These are phyloP conservation scores for Chironex yamaguchii DNA, from an alignment of 30 jellyfish, hydroid and myxozoan genomes.

Conservation along the genomic window DNA sequence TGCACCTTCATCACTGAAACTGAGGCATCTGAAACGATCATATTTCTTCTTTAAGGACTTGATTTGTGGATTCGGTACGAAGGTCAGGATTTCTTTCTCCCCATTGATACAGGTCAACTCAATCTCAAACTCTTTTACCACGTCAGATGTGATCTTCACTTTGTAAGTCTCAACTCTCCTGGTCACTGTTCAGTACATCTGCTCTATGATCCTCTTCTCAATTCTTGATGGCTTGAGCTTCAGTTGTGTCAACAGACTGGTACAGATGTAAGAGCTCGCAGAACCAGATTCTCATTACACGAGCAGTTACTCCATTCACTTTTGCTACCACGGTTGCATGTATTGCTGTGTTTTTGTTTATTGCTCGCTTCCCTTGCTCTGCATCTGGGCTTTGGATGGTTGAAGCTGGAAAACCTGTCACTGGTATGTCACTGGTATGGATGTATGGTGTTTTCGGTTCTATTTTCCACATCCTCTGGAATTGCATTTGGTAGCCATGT, in stretches of 20 bases:
- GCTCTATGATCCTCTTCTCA: slow-evolving; percentile 49
- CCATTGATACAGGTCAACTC: slow-evolving; percentile 62
- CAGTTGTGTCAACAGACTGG: slow-evolving; percentile 51
- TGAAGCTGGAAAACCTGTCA: slow-evolving; percentile 9
- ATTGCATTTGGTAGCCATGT: slow-evolving; percentile 13
- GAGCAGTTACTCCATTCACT: slow-evolving; percentile 51
- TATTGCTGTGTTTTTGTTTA: slow-evolving; percentile 23
- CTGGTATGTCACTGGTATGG: slow-evolving; percentile 38
- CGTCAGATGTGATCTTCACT: slow-evolving; percentile 25
- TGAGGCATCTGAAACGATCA: slow-evolving; percentile 24
- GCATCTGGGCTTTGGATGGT: not conserved
- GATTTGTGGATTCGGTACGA: slow-evolving; percentile 51
- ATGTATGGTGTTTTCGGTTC: slow-evolving; percentile 53
- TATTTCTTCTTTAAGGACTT: slow-evolving; percentile 51
- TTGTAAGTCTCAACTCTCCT: slow-evolving; percentile 37
- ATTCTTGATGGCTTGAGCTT: slow-evolving; percentile 40
- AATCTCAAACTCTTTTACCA: slow-evolving; percentile 26
- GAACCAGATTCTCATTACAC: slow-evolving; percentile 67
- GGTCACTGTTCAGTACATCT: slow-evolving; percentile 55
- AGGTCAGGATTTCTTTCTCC: slow-evolving; percentile 53
- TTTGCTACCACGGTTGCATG: slow-evolving; percentile 68
- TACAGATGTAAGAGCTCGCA: slow-evolving; percentile 67
- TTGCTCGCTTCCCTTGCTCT: slow-evolving; percentile 37
- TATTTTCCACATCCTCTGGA: slow-evolving; percentile 18
- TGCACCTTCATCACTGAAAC: slow-evolving; percentile 69